Evolutionary conservation across 2,113 vertebrate genomes (phyloP).

Genomic region (Scomber japonicus): DNA sequence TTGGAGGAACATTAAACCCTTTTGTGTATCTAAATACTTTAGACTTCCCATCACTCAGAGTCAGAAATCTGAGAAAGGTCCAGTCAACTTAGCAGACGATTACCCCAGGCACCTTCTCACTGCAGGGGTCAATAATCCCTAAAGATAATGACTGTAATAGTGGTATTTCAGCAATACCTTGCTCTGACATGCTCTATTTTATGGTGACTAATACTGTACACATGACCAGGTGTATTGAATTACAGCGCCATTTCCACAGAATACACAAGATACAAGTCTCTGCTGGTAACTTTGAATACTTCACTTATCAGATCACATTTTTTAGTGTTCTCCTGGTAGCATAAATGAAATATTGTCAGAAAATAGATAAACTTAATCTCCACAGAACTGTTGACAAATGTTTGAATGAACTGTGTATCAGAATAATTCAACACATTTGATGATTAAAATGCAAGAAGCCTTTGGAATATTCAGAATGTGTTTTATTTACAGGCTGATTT

Average conservation of each 20-base stretch:
- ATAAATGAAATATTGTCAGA: constrained; percentile 9
- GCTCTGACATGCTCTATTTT: constrained; percentile 10
- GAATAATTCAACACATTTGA: constrained; percentile 23
- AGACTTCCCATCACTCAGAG: constrained; percentile 66
- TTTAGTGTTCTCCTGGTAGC: neutral
- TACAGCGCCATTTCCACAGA: neutral
- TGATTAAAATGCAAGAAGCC: constrained; percentile 46
- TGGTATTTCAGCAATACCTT: constrained; percentile 20
- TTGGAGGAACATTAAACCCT: constrained; percentile 72
- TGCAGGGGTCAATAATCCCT: constrained; percentile 41
- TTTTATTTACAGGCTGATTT: constrained; percentile 58
- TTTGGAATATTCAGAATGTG: constrained; percentile 40
- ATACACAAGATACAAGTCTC: neutral
- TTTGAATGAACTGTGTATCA: constrained; percentile 23
- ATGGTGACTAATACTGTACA: neutral
- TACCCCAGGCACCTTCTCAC: constrained; percentile 49
- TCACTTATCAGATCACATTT: constrained; percentile 27
- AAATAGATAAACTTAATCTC: constrained; percentile 30
- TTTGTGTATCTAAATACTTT: constrained; percentile 77
- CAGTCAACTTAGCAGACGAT: constrained; percentile 67
- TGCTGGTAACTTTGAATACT: neutral
- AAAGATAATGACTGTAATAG: constrained; percentile 17
- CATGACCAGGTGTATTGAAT: constrained; percentile 1
- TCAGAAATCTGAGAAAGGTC: constrained; percentile 70
- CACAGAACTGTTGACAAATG: constrained; percentile 22